phyloP scores from a whole-genome alignment of 2,888 invertebrate species.

The Parnassius smintheus region DNA sequence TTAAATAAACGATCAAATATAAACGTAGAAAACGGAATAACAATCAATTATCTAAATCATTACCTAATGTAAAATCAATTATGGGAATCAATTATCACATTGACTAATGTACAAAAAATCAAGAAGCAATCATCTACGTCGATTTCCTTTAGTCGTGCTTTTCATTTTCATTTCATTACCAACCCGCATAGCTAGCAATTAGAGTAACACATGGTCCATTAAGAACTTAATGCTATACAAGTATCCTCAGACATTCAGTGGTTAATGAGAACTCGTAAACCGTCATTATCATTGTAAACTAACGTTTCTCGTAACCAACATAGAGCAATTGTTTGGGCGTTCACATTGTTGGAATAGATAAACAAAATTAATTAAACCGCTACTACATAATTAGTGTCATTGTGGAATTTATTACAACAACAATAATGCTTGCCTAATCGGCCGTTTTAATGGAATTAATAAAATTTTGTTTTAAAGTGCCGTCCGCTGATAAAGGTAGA shows the following conservation, averaged over 20 bases:
- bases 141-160: background rate
- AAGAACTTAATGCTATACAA: constrained; percentile 25
- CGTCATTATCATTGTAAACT: constrained; percentile 23
- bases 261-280: constrained; percentile 26
- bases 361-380: constrained; percentile 23
- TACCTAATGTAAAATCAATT: too few species aligned
- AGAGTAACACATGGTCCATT: constrained; percentile 26
- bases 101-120: too few species aligned
- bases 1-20: too few species aligned
- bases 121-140: background rate
- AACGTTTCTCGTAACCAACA: constrained; percentile 12
- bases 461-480: constrained; percentile 18
- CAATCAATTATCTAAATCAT: too few species aligned
- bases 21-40: too few species aligned
- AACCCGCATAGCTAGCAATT: constrained; percentile 17
- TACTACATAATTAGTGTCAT: constrained; percentile 18
- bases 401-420: constrained; percentile 22
- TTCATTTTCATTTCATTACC: constrained; percentile 13
- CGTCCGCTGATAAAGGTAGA: constrained; percentile 12
- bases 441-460: constrained; percentile 24
- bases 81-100: too few species aligned
- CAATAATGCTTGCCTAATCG: constrained; percentile 25
- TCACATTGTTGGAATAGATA: constrained; percentile 20
- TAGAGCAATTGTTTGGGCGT: constrained; percentile 18
- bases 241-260: constrained; percentile 27